phyloP scores from a whole-genome alignment of 2,113 vertebrate genomes.

The Tachycineta bicolor region DNA sequence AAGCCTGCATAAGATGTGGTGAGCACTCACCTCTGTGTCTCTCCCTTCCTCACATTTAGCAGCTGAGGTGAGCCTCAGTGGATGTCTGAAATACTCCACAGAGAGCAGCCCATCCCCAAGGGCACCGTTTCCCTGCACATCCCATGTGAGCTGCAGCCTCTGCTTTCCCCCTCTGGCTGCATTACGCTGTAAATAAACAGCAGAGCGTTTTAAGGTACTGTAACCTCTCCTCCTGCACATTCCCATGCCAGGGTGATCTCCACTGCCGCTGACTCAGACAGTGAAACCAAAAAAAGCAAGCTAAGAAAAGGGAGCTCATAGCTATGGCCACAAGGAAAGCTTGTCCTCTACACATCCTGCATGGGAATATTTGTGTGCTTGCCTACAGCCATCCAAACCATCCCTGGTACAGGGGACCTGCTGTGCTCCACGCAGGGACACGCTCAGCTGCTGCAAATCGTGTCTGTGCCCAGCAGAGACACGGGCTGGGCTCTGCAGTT shows the following conservation, averaged over 20 bases:
- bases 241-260: neutral
- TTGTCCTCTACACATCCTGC: neutral
- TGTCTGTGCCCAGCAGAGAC: neutral
- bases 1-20: neutral
- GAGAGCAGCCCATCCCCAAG: neutral
- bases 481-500: accelerated
- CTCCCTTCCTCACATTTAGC: neutral
- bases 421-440: neutral
- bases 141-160: neutral
- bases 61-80: neutral
- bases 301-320: neutral
- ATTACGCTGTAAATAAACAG: neutral
- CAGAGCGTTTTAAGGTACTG: neutral
- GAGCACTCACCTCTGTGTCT: neutral
- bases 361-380: neutral
- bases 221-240: neutral
- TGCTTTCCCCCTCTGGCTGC: neutral
- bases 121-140: neutral
- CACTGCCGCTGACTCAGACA: neutral
- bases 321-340: neutral
- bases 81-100: neutral
- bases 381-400: neutral
- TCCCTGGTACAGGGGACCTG: neutral
- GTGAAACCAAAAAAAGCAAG: neutral
- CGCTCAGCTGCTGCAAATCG: neutral